Conservation (phyloP, 2,113 vertebrate species). For the Phyllostomus hastatus region DNA sequence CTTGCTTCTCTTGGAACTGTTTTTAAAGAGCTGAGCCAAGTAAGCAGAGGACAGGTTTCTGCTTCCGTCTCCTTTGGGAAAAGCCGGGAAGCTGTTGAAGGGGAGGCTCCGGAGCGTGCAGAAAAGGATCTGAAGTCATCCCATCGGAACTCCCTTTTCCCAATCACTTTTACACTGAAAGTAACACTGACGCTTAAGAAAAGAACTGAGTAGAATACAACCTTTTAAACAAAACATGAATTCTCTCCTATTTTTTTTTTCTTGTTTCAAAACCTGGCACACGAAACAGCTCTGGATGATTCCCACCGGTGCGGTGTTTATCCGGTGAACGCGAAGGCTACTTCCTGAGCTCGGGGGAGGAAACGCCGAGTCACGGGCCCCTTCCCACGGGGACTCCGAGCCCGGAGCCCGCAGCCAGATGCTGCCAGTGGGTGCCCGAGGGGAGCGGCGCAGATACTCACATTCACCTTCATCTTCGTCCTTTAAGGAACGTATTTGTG, state of each 20-base stretch:
- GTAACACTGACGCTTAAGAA: background rate
- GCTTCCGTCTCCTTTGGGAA: background rate
- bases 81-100: background rate
- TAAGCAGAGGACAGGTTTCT: background rate
- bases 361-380: background rate
- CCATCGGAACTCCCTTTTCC: background rate
- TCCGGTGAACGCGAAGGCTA: background rate
- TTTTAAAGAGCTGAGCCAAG: background rate
- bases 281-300: background rate
- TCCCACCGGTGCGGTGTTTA: background rate
- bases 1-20: background rate
- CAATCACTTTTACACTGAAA: background rate
- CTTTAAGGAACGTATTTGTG: background rate
- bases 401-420: background rate
- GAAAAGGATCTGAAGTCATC: background rate
- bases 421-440: background rate
- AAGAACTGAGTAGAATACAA: background rate
- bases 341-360: background rate
- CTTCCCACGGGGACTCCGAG: background rate
- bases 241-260: background rate
- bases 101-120: background rate
- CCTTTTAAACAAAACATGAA: background rate
- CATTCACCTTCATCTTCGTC: constrained; percentile 72
- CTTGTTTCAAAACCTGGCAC: background rate
- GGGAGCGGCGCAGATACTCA: constrained; percentile 39